Base-by-base conservation (phyloP, 1,140 invertebrate species). In the Atta cephalotes region DNA sequence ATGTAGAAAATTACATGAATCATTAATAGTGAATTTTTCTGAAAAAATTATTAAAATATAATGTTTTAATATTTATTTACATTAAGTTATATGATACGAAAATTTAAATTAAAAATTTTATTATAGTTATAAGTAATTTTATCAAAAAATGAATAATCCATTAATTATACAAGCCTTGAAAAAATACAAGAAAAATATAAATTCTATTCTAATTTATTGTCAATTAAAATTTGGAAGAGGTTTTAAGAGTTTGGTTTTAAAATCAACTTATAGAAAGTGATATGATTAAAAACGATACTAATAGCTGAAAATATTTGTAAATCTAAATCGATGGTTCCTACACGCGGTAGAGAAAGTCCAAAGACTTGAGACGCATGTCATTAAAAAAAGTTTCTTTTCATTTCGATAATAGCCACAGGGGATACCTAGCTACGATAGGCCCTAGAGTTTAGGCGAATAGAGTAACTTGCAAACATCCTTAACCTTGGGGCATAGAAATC, bases 401-500 rank as follows among this genome's bases (percentile, higher is more conserved):
- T n/a, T 35, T 4, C 58, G 56, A 63, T 31, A 77, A 51, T 58
- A 60, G 14, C 56, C n/a, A n/a, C 16, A 39, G 72, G 14, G 31
- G 31, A 0, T 9, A 49, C 3, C 12, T 71, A 14, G 45, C 39
- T 53, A 31, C 4, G 7, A 39, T 9, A n/a, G 49, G 51, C 16
- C 35, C 31, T 81, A 72, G 66, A 58, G 66, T 51, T 81, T 81
- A 58, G 51, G 21, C 53, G 66, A 72, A 76, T 39, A 53, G 16
- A 53, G 77, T 51, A 25, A n/a, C 49, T 58, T 81, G n/a, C 71
- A 71, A 71, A 90, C 70, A 90, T 90, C 78, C 85, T 90, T 78
- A 90, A 90, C 89, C 89, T 90, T 89, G 88, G 28, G 85, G 88
- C 88, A 90, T 90, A 90, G 89, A 90, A 90, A 90, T 90, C 89